Evolutionary conservation across 2,113 vertebrate species (phyloP).

Genomic region (Argyrosomus japonicus): DNA sequence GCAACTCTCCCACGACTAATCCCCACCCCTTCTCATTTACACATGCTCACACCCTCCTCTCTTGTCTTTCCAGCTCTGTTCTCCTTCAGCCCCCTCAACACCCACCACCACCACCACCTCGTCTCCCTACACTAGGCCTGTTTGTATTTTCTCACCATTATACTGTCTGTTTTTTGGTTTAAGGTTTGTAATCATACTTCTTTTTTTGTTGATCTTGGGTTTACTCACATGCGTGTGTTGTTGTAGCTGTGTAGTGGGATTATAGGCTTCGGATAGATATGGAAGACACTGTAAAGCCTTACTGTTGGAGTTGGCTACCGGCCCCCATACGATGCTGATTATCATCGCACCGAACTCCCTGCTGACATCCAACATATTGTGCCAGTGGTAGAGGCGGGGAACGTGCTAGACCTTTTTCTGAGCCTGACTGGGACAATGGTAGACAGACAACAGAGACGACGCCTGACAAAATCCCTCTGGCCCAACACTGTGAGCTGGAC

Average conservation of each 20-base stretch:
- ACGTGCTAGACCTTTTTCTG: constrained; percentile 39
- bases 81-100: not conserved
- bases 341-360: constrained; percentile 23
- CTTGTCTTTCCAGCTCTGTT: constrained; percentile 38
- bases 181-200: constrained; percentile 50
- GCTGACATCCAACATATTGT: constrained; percentile 39
- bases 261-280: constrained; percentile 49
- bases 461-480: constrained; percentile 45
- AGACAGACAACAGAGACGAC: constrained; percentile 56
- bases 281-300: constrained; percentile 22
- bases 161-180: constrained; percentile 25
- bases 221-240: constrained; percentile 34
- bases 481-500: constrained; percentile 23
- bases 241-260: constrained; percentile 49
- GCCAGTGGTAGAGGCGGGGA: constrained; percentile 15
- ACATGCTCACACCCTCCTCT: constrained; percentile 63
- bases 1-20: constrained; percentile 83
- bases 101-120: not conserved
- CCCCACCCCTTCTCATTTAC: constrained; percentile 78
- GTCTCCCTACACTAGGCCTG: constrained; percentile 11
- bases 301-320: constrained; percentile 26
- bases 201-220: constrained; percentile 39
- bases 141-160: constrained; percentile 51
- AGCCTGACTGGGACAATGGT: constrained; percentile 46
- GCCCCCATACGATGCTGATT: constrained; percentile 9